These are phyloP conservation scores for Mizuhopecten yessoensis DNA, from an alignment of 1,140 invertebrate genomes.

Conservation along the genomic window DNA sequence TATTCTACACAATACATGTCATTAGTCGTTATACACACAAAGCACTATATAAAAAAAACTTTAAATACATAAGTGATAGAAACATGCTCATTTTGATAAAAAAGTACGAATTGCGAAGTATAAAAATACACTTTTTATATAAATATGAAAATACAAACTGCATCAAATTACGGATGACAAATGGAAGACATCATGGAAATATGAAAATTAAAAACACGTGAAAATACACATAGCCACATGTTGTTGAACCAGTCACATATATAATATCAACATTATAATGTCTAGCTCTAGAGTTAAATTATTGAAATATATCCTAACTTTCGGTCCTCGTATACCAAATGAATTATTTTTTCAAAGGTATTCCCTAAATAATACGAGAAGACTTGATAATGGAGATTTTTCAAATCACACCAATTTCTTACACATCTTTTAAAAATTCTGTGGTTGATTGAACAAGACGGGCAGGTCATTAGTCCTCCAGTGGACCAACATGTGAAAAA, in stretches of 20 bases:
- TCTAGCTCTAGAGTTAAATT: not conserved
- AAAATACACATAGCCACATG: not conserved
- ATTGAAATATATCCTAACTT: no score
- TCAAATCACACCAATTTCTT: no score
- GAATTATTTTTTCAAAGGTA: no score
- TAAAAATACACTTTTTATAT: not conserved
- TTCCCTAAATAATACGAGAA: no score
- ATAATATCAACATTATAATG: not conserved
- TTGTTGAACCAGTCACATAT: no score
- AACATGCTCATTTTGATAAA: not conserved
- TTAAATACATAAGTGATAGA: not conserved
- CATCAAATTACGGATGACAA: not conserved
- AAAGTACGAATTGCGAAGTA: constrained; percentile 4
- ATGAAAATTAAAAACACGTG: not conserved
- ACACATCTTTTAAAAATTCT: no score
- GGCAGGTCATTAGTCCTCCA: not conserved
- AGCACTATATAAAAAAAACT: not conserved
- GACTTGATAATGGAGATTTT: no score
- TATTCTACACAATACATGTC: not conserved
- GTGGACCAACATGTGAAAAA: not conserved
- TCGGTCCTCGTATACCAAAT: no score
- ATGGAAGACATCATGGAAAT: not conserved
- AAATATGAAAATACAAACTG: not conserved
- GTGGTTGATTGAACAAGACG: no score
- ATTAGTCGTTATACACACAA: not conserved